These are phyloP conservation scores for Rhinichthys klamathensis DNA, from an alignment of 2,113 vertebrate species.

Conservation along the genomic window DNA sequence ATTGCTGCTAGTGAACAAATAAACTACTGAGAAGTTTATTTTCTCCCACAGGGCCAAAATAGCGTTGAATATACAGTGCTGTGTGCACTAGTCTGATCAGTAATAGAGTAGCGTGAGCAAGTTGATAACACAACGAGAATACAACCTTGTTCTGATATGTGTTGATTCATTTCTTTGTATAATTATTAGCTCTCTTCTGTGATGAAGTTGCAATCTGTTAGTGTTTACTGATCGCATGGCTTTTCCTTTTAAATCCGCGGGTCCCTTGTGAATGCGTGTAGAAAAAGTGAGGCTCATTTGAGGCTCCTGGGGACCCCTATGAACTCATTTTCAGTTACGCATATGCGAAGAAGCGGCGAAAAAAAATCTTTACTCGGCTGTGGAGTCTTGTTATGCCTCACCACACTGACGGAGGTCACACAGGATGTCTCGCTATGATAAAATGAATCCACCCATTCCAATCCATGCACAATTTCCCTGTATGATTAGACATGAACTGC, in stretches of 20 bases:
- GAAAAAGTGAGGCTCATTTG: background rate
- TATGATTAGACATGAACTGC: conserved; percentile 45
- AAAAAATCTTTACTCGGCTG: conserved; percentile 2
- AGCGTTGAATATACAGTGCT: background rate
- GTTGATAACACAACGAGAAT: background rate
- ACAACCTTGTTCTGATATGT: background rate
- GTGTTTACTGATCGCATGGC: conserved; percentile 1
- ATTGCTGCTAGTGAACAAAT: background rate
- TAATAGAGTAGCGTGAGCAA: background rate
- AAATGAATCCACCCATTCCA: conserved; percentile 22
- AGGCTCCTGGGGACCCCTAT: conserved; percentile 12
- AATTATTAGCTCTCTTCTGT: background rate
- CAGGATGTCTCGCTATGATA: conserved; percentile 21
- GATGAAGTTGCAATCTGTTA: background rate
- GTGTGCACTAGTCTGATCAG: background rate
- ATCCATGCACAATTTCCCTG: conserved; percentile 33
- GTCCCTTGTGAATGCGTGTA: background rate
- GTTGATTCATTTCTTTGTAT: background rate
- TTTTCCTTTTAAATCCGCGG: background rate
- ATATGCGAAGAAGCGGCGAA: background rate
- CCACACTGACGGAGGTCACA: conserved; percentile 27
- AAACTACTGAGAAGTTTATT: background rate
- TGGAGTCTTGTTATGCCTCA: conserved; percentile 13
- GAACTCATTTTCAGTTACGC: conserved; percentile 31
- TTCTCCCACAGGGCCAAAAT: background rate